Evolutionary conservation across 2,797 vertebrate species (phyloP).

Genomic region (Tiaroga cobitis): DNA sequence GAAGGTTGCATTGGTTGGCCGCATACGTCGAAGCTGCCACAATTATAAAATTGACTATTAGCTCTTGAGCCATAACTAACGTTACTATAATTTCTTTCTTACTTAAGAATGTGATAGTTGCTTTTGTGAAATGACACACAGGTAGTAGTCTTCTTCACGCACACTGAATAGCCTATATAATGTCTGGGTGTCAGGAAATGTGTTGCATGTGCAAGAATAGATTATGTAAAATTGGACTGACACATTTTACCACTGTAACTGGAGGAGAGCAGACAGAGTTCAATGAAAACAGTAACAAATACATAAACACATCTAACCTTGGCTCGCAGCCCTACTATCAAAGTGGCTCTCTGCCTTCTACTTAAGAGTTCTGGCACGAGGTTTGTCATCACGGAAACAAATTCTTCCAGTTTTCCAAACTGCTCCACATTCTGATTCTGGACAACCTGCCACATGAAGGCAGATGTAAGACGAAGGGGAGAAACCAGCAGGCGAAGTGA

Average conservation of each 20-base stretch:
- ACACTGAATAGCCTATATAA: neutral
- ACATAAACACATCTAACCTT: conserved; percentile 62
- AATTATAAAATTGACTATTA: neutral
- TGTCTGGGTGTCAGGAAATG: neutral
- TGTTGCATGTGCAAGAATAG: neutral
- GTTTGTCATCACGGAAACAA: conserved; percentile 66
- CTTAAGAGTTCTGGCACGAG: conserved; percentile 69
- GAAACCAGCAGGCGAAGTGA: conserved; percentile 60
- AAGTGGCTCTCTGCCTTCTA: conserved; percentile 71
- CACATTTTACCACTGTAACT: neutral
- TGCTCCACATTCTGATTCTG: conserved; percentile 62
- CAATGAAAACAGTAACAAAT: neutral
- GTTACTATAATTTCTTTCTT: neutral
- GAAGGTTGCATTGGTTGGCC: neutral
- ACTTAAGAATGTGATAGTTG: neutral
- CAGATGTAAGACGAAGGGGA: conserved; percentile 66
- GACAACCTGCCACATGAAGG: conserved; percentile 70
- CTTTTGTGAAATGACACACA: neutral
- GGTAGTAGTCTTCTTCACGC: neutral
- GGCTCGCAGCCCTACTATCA: conserved; percentile 74
- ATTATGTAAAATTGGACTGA: neutral
- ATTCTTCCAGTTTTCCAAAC: conserved; percentile 70
- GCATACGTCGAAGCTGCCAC: too few species aligned
- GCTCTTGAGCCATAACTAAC: neutral
- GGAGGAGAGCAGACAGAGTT: neutral